These are phyloP conservation scores for Ochropleura plecta DNA, from an alignment of 2,888 invertebrate genomes.

Conservation along the genomic window DNA sequence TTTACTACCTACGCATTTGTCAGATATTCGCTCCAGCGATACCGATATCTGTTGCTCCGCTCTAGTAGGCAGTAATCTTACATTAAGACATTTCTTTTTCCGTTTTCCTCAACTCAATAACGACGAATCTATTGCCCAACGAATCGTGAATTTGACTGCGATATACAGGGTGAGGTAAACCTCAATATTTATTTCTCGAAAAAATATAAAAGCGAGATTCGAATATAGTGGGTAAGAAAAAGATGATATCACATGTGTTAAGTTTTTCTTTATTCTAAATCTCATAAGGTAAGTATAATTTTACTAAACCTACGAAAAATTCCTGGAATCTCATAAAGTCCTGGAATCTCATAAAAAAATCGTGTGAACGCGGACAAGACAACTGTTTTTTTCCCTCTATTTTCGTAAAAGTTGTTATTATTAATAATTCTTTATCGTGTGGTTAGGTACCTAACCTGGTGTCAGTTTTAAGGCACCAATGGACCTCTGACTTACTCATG, in stretches of 20 bases:
- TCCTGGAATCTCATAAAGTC: too few species aligned
- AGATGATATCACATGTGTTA: background rate
- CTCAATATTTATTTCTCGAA: conserved; percentile 2
- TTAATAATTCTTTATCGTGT: too few species aligned
- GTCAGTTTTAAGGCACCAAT: too few species aligned
- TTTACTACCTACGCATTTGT: background rate
- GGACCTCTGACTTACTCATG: too few species aligned
- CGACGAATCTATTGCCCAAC: conserved; percentile 7
- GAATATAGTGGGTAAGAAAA: background rate
- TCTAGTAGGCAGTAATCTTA: conserved; percentile 31
- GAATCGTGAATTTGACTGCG: conserved; percentile 20
- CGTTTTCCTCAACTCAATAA: conserved; percentile 38
- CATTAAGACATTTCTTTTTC: conserved; percentile 25
- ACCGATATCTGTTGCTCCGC: conserved; percentile 13
- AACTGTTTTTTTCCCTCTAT: too few species aligned
- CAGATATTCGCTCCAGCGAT: conserved; percentile 3
- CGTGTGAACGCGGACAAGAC: too few species aligned
- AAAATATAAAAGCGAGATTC: background rate
- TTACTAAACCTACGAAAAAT: too few species aligned
- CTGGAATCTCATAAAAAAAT: too few species aligned
- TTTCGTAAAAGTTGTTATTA: too few species aligned
- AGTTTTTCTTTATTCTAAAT: too few species aligned
- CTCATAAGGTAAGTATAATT: too few species aligned
- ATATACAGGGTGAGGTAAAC: background rate
- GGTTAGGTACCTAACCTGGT: too few species aligned